These are phyloP conservation scores for Oryzias curvinotus DNA, from an alignment of 2,113 vertebrate species.

Conservation along the genomic window DNA sequence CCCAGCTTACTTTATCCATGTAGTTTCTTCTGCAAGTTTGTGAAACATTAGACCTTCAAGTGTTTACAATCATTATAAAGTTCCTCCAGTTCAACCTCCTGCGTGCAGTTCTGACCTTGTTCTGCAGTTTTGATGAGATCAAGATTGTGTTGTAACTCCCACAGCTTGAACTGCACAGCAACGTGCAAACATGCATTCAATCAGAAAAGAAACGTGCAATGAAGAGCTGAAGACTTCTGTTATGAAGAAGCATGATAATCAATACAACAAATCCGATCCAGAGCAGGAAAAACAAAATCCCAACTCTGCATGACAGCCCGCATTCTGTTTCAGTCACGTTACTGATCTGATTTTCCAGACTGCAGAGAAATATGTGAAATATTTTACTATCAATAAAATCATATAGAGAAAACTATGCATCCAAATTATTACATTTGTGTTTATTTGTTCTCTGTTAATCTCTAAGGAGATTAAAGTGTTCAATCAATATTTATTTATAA, in stretches of 20 bases:
- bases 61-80: no score
- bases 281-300: slow-evolving; percentile 44
- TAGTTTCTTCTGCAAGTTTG: no score
- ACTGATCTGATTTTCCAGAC: slow-evolving; percentile 68
- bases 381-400: slow-evolving; percentile 56
- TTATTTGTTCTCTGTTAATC: slow-evolving; percentile 66
- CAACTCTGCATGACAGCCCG: slow-evolving; percentile 39
- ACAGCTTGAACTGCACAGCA: background rate
- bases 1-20: no score
- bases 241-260: slow-evolving; percentile 45
- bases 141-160: background rate
- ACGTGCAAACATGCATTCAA: slow-evolving; percentile 15
- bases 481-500: no score
- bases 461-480: slow-evolving; percentile 65
- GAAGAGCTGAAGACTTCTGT: slow-evolving; percentile 38
- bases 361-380: slow-evolving; percentile 65
- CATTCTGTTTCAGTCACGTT: slow-evolving; percentile 62
- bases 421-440: slow-evolving; percentile 23
- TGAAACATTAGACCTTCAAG: no score
- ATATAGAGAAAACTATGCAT: no score
- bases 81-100: no score
- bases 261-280: slow-evolving; percentile 40
- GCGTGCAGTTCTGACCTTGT: no score
- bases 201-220: slow-evolving; percentile 26
- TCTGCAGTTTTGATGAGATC: no score